These are phyloP conservation scores for Pharmacophagus antenor DNA, from an alignment of 2,888 invertebrate genomes.

Conservation along the genomic window DNA sequence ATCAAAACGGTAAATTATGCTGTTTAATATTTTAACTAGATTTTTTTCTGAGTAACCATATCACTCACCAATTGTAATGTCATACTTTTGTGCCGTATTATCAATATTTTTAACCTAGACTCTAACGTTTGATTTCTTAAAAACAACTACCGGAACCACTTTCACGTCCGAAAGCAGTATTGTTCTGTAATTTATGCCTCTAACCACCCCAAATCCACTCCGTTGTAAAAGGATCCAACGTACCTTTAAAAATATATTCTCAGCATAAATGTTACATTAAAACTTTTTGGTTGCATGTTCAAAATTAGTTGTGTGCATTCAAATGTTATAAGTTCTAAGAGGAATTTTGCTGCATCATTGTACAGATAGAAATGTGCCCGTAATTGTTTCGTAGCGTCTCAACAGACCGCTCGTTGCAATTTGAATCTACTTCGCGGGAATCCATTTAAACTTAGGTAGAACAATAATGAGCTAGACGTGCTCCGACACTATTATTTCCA, in stretches of 20 bases:
- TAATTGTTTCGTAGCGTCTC: not conserved
- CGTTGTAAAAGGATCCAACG: too few relatives aligned
- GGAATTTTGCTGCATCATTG: not conserved
- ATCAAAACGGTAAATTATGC: too few relatives aligned
- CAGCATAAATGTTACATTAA: too few relatives aligned
- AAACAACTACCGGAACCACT: not conserved
- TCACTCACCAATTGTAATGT: too few relatives aligned
- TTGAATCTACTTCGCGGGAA: not conserved
- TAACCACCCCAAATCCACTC: too few relatives aligned
- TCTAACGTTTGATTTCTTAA: not conserved
- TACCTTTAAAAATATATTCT: too few relatives aligned
- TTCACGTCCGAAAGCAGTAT: not conserved
- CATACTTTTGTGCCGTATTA: too few relatives aligned
- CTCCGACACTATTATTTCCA: not conserved
- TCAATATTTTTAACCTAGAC: not conserved
- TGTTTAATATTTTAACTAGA: too few relatives aligned
- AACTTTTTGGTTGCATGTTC: too few relatives aligned
- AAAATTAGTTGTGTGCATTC: not conserved
- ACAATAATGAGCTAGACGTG: slow-evolving; percentile 13
- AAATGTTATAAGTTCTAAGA: too few relatives aligned
- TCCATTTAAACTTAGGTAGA: slow-evolving; percentile 19
- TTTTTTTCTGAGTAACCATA: too few relatives aligned
- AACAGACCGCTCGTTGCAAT: not conserved
- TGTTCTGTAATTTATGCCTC: not conserved
- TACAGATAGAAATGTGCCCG: not conserved